phyloP scores from a whole-genome alignment of 1,140 invertebrate species.

The Penaeus chinensis region DNA sequence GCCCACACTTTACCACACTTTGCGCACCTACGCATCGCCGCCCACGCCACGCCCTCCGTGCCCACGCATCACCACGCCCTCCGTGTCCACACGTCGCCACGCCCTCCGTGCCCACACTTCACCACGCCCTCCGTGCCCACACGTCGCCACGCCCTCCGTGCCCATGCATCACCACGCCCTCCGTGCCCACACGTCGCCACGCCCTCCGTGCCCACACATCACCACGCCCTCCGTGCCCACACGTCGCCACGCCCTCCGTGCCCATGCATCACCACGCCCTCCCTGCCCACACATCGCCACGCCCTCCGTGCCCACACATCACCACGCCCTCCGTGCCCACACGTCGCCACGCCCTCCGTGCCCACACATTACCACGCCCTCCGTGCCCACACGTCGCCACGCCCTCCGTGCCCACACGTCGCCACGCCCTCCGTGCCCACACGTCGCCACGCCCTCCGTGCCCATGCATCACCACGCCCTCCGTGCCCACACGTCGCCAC shows the following conservation, averaged over 20 bases:
- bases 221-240: neutral
- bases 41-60: neutral
- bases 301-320: too few species aligned
- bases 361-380: neutral
- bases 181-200: neutral
- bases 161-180: neutral
- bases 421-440: neutral
- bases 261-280: neutral
- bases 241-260: neutral
- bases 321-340: too few species aligned
- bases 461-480: neutral
- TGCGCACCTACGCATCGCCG: too few species aligned
- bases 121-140: too few species aligned
- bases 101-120: neutral
- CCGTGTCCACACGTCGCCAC: neutral
- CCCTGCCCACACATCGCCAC: neutral
- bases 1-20: too few species aligned
- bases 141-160: neutral
- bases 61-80: too few species aligned
- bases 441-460: neutral
- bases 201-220: neutral
- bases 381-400: neutral
- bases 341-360: neutral
- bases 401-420: neutral
- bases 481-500: neutral